Base-by-base conservation (phyloP, 2,797 vertebrate species). In the Dromococcyx pavoninus region DNA sequence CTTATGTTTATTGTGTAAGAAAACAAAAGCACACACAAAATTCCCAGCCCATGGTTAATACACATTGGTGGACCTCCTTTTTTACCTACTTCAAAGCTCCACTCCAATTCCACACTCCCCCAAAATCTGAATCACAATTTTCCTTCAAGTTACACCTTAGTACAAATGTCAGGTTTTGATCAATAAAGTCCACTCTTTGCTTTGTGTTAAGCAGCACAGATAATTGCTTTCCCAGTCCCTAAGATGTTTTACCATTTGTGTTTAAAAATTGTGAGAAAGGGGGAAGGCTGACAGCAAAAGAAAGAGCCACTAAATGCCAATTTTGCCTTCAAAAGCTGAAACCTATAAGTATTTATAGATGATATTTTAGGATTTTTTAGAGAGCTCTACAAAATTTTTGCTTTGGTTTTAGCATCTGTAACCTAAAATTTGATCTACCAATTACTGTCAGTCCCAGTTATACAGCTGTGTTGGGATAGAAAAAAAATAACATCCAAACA, bases 321-420 rank as follows among this genome's bases (percentile, higher is more conserved):
- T 77, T 89, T 75, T 48, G 35, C 62, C 82, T 81, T 88, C 56
- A 74, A 60, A 91, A 91, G 69, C 53, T 74, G 37, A 91, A 95
- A 53, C 7, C 14, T 23, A 24, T 5, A 75, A 89, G 57, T 90
- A 94, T 86, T 91, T 86, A 53, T 32, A 84, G 69, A 89, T 50
- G 17, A 6, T 78, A 93, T 90, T 95, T 94, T 57, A 84, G 79
- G 67, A 65, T 27, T 62, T 71, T 88, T 70, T 57, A 43, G 51
- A 2, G 7, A 89, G 77, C 58, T 73, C 35, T 86, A 86, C 51
- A 91, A 22, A 75, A 37, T 58, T 80, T 95, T 75, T 95, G 50
- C 88, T 92, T 95, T 81, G 13, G 14, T 93, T 94, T 95, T 88
- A 85, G 61, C 78, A 94, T 93, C 93, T 94, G 88, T 89, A 94